Evolutionary conservation across 2,113 vertebrate species (phyloP).

Genomic region (Saguinus midas): DNA sequence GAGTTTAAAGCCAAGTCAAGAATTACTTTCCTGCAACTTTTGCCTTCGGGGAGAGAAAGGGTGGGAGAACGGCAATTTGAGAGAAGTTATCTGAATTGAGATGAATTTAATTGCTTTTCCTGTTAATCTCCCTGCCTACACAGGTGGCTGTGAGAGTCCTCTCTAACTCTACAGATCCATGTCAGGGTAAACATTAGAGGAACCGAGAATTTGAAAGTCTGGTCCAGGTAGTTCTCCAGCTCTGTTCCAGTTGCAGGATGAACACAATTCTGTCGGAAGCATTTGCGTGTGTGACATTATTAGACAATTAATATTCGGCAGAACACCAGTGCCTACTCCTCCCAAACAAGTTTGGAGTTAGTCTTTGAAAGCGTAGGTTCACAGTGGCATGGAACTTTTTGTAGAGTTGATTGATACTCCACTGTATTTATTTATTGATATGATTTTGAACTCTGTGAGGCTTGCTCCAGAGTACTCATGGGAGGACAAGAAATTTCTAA

Average conservation of each 20-base stretch:
- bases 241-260: conserved; percentile 8
- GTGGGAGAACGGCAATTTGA: background rate
- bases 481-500: background rate
- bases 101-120: conserved; percentile 45
- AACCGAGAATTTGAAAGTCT: conserved; percentile 56
- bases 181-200: background rate
- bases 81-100: conserved; percentile 26
- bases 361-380: background rate
- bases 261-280: background rate
- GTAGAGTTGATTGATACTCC: background rate
- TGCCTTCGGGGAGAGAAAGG: conserved; percentile 57
- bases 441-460: conserved; percentile 14
- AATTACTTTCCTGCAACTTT: conserved; percentile 51
- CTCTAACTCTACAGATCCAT: background rate
- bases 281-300: background rate
- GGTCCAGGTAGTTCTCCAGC: background rate
- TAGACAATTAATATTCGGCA: background rate
- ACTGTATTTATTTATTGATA: background rate
- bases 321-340: background rate
- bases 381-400: background rate
- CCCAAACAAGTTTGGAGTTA: background rate
- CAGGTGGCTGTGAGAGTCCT: conserved; percentile 39
- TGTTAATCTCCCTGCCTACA: conserved; percentile 30
- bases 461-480: background rate
- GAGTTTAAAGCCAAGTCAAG: conserved; percentile 61